Base-by-base conservation (phyloP, 2,888 invertebrate species). In the Nymphalis urticae region DNA sequence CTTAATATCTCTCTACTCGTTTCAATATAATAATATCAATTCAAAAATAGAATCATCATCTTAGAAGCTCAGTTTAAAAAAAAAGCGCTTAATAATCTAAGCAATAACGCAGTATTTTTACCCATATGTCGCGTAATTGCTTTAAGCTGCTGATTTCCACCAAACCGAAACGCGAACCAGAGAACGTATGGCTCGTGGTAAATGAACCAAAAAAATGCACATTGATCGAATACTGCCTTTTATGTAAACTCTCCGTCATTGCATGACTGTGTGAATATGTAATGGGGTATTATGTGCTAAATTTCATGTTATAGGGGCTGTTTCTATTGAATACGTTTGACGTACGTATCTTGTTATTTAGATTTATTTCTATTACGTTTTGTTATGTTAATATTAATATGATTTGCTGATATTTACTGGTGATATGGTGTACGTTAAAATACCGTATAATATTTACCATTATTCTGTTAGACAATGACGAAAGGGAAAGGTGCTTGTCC, bases 161-260 rank as follows among this genome's bases (percentile, higher is more conserved):
- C 71, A 66, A 48, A 59, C 63, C 58, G 50, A 56, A 68, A 73
- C 71, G 71, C 70, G 62, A 70, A 74, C 72, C 61, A 79, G 74
- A 81, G 70, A 75, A 79, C 86, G 83, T 84, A 85, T 82, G 85
- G 83, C 79, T 76, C 80, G 79, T 79, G 79, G 84, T 82, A 88
- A 88, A 88, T 87, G 89, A 89, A 88, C 85, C 88, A 87, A 87
- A 87, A 88, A 84, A 88, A 77, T 76, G 72, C 80, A 77, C 84
- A 82, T 80, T 84, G 85, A 88, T 88, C 84, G 87, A 86, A 87
- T 83, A 81, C 81, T 79, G 80, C 80, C 84, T 86, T 85, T 87
- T 87, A 87, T 86, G 84, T 83, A 79, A 80, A 71, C 74, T 70
- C 76, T 79, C 81, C 79, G 75, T 76, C 75, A 79, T 79, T 75